A percentile compares a stretch with the other conserved stretches of the same genome.
These are phyloP conservation scores for Agonopterix alstromeriana DNA, from an alignment of 2,888 invertebrate species.

Conservation along the genomic window DNA sequence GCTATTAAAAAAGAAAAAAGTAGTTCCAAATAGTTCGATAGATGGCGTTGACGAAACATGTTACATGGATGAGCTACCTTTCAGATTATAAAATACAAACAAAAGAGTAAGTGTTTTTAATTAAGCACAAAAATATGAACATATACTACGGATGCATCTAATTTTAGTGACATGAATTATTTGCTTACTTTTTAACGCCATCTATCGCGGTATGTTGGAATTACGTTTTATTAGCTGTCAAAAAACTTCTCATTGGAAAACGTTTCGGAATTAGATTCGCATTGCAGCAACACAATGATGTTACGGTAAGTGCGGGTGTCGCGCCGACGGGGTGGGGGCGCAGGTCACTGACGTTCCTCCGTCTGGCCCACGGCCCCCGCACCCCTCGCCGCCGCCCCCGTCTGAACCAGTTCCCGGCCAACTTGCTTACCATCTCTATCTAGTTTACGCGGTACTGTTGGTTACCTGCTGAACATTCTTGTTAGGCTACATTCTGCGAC, in stretches of 20 bases:
- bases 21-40: too few relatives aligned
- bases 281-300: conserved; percentile 51
- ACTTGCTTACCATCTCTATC: conserved; percentile 52
- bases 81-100: too few relatives aligned
- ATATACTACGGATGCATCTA: too few relatives aligned
- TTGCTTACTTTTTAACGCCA: too few relatives aligned
- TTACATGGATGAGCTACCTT: too few relatives aligned
- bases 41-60: too few relatives aligned
- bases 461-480: conserved; percentile 51
- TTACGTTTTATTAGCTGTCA: too few relatives aligned
- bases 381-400: conserved; percentile 27
- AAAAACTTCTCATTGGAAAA: conserved; percentile 18
- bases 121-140: too few relatives aligned
- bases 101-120: too few relatives aligned
- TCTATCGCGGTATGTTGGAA: too few relatives aligned
- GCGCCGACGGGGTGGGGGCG: conserved; percentile 30
- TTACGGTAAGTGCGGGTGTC: conserved; percentile 57
- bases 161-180: too few relatives aligned
- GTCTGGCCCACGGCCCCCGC: conserved; percentile 48
- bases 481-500: conserved; percentile 36
- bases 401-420: conserved; percentile 41
- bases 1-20: too few relatives aligned
- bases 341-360: conserved; percentile 72
- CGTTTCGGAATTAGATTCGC: conserved; percentile 59
- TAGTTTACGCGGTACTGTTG: conserved; percentile 42